These are phyloP conservation scores for Diaphora mendica DNA, from an alignment of 2,888 invertebrate species.

Conservation along the genomic window DNA sequence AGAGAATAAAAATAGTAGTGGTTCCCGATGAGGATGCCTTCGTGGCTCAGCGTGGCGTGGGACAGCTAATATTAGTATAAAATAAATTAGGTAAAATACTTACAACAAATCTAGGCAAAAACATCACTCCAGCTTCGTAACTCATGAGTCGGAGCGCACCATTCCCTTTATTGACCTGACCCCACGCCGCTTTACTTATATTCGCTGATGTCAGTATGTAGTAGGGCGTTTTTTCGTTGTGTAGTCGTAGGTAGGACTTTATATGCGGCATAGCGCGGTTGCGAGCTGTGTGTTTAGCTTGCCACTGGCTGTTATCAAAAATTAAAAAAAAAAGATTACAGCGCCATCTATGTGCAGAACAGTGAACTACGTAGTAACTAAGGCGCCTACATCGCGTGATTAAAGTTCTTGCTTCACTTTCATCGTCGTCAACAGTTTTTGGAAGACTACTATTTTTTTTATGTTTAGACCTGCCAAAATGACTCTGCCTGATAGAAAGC, in stretches of 20 bases:
- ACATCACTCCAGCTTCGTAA: conserved; percentile 96
- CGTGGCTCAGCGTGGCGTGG: no score
- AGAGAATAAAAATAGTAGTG: no score
- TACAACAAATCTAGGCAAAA: conserved; percentile 94
- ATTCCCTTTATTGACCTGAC: conserved; percentile 87
- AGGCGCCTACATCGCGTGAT: background rate
- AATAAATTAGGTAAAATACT: conserved; percentile 64
- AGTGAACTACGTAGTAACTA: background rate
- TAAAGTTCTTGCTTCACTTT: background rate
- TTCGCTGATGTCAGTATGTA: conserved; percentile 97
- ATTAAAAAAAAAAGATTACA: background rate
- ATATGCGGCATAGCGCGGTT: conserved; percentile 97
- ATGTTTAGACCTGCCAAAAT: no score
- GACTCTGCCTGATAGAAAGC: no score
- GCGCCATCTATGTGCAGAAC: background rate
- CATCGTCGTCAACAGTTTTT: no score
- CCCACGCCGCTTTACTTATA: conserved; percentile 99
- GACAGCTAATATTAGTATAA: background rate
- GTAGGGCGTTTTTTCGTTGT: conserved; percentile 91
- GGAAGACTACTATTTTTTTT: no score
- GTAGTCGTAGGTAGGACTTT: conserved; percentile 94
- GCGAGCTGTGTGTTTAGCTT: conserved; percentile 89
- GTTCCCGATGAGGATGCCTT: no score
- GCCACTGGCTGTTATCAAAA: conserved; percentile 91
- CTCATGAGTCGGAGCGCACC: conserved; percentile 90